Percentiles rank a stretch among this genome's conserved stretches.
Evolutionary conservation across 2,113 vertebrate species (phyloP).

Genomic region (Ramphastos sulfuratus): DNA sequence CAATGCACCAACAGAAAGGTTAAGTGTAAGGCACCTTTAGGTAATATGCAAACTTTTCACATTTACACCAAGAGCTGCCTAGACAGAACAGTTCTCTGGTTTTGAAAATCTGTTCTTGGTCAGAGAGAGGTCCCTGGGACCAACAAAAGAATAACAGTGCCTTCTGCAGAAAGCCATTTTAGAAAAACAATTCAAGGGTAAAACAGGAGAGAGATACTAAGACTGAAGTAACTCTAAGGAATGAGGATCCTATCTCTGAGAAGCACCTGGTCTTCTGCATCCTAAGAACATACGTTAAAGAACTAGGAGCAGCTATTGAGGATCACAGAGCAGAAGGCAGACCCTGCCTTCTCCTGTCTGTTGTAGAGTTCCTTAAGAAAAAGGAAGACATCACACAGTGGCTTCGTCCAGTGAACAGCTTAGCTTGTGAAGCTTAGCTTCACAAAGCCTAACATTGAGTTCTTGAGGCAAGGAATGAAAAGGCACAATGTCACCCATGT

Average conservation of each 20-base stretch:
- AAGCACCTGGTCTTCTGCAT: neutral
- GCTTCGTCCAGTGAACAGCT: neutral
- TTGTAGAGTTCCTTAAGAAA: neutral
- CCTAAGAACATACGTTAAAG: neutral
- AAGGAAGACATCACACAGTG: neutral
- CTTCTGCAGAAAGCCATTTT: neutral
- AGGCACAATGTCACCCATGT: neutral
- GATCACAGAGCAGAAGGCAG: neutral
- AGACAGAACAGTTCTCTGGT: neutral
- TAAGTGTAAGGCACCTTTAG: neutral
- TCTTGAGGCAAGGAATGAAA: neutral
- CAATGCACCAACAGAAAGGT: neutral
- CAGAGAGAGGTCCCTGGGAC: neutral
- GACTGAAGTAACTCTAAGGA: neutral
- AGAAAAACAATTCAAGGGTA: neutral
- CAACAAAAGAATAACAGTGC: neutral
- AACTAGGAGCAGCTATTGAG: neutral
- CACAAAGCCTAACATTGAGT: neutral
- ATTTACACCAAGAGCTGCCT: neutral
- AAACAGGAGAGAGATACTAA: neutral
- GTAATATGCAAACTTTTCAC: neutral
- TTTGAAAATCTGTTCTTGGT: neutral
- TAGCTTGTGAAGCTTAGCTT: too few species aligned
- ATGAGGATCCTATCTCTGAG: neutral
- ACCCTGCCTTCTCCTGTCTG: neutral